These are phyloP conservation scores for Scaptomyza polygonia DNA, from an alignment of 2,888 invertebrate species.

Conservation along the genomic window DNA sequence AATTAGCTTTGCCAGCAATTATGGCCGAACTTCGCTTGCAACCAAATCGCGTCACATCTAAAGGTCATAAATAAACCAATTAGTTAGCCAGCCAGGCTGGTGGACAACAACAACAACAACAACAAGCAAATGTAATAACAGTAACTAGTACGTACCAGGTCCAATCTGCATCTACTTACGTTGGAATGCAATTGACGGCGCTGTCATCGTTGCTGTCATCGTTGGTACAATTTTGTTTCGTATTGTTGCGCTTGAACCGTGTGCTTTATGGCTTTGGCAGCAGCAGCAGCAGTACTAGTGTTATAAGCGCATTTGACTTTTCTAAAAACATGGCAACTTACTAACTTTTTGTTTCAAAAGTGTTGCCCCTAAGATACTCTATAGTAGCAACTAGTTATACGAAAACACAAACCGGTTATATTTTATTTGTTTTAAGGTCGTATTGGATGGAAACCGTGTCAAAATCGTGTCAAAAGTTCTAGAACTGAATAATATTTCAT, in stretches of 20 bases:
- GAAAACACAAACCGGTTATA: not conserved
- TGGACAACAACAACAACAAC: not conserved
- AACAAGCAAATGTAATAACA: slow-evolving; percentile 16
- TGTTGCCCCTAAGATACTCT: slow-evolving; percentile 4
- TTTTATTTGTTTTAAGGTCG: not conserved
- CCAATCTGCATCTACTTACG: not conserved
- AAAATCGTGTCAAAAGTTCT: not conserved
- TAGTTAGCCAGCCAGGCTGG: slow-evolving; percentile 51
- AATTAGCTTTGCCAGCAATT: slow-evolving; percentile 40
- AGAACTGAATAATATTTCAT: no score
- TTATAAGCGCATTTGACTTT: slow-evolving; percentile 70
- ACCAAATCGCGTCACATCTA: slow-evolving; percentile 11
- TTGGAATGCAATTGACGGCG: slow-evolving; percentile 35
- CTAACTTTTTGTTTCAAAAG: not conserved
- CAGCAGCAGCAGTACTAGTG: slow-evolving; percentile 38
- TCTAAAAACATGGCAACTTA: slow-evolving; percentile 37
- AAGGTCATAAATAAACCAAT: slow-evolving; percentile 66
- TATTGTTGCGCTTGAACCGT: not conserved
- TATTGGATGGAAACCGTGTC: not conserved
- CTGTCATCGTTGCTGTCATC: slow-evolving; percentile 38
- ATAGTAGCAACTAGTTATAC: not conserved
- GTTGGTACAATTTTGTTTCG: slow-evolving; percentile 15
- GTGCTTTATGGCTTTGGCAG: slow-evolving; percentile 16
- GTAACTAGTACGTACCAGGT: slow-evolving; percentile 1
- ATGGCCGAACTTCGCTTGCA: slow-evolving; percentile 24